phyloP scores from a whole-genome alignment of 2,888 invertebrate species.

The Hypsopygia costalis region DNA sequence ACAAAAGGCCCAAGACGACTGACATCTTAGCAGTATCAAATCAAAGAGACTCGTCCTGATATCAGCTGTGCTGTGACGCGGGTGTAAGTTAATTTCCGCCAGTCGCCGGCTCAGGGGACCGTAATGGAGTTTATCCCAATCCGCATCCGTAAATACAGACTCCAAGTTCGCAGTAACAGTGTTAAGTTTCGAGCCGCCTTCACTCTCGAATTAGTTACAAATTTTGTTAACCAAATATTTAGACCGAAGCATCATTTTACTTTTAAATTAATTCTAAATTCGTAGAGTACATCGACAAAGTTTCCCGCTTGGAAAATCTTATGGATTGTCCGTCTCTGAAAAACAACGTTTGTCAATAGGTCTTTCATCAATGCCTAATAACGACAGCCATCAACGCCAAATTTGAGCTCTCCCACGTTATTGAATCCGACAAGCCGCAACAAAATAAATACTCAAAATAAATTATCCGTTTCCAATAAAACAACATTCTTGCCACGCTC shows the following conservation, averaged over 20 bases:
- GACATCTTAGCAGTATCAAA: constrained; percentile 5
- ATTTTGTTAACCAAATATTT: constrained; percentile 11
- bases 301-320: too few species aligned
- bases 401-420: constrained; percentile 57
- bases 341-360: too few species aligned
- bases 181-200: constrained; percentile 14
- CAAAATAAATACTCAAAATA: constrained; percentile 75
- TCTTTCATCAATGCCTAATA: constrained; percentile 24
- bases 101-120: constrained; percentile 25
- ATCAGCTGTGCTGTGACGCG: constrained; percentile 37
- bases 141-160: constrained; percentile 30
- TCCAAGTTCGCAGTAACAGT: not conserved
- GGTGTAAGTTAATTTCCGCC: constrained; percentile 58
- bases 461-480: constrained; percentile 78
- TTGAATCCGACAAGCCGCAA: constrained; percentile 56
- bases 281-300: too few species aligned
- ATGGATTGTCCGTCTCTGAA: too few species aligned
- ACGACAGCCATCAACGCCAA: constrained; percentile 30
- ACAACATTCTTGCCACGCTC: constrained; percentile 59
- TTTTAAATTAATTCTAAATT: not conserved
- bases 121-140: constrained; percentile 50
- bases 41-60: constrained; percentile 21
- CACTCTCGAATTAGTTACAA: constrained; percentile 12
- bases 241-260: not conserved
- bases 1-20: too few species aligned